Evolutionary conservation across 2,113 vertebrate species (phyloP).

Genomic region (Stigmatopora nigra): DNA sequence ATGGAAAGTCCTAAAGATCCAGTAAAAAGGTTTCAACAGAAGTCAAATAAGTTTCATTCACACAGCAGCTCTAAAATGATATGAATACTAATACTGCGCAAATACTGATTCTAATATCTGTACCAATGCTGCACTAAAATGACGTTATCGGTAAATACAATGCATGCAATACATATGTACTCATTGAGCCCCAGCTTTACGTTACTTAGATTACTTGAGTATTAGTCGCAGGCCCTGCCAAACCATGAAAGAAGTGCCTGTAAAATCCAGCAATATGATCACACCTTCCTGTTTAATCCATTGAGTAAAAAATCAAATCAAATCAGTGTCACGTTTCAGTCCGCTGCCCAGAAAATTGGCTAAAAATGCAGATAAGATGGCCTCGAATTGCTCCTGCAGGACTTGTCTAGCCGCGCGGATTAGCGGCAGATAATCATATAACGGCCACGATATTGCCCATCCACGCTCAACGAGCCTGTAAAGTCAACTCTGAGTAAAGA

Average conservation of each 20-base stretch:
- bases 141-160: too few species aligned
- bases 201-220: too few species aligned
- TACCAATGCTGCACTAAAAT: too few species aligned
- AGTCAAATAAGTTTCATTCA: not conserved
- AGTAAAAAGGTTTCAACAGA: conserved; percentile 1
- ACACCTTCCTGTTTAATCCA: not conserved
- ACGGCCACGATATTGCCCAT: conserved; percentile 42
- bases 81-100: too few species aligned
- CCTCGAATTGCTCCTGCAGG: conserved; percentile 57
- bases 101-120: too few species aligned
- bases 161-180: too few species aligned
- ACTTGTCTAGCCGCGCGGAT: conserved; percentile 47
- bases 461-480: conserved; percentile 45
- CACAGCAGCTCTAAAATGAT: not conserved
- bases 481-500: conserved; percentile 57
- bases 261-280: not conserved
- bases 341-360: conserved; percentile 50
- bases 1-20: conserved; percentile 45
- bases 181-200: too few species aligned
- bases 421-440: conserved; percentile 57
- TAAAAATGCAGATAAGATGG: conserved; percentile 60
- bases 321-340: conserved; percentile 1
- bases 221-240: too few species aligned
- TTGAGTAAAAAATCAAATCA: not conserved
- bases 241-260: too few species aligned